phyloP scores from a whole-genome alignment of 2,888 invertebrate genomes.

The Osedax frankpressi region DNA sequence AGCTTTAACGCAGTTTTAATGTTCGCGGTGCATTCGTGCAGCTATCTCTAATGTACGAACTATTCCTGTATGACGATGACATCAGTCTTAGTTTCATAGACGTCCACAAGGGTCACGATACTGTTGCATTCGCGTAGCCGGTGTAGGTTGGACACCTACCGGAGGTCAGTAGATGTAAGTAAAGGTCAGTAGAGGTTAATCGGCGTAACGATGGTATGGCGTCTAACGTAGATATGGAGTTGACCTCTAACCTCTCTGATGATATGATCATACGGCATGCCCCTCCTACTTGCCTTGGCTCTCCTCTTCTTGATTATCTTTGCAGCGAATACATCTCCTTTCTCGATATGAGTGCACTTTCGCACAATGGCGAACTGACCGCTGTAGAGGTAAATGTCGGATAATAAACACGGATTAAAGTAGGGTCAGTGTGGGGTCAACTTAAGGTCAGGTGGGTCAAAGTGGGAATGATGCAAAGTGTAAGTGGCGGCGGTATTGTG shows the following conservation, averaged over 20 bases:
- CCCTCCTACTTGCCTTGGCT: constrained; percentile 48
- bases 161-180: too few relatives aligned
- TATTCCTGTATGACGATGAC: constrained; percentile 28
- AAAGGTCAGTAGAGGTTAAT: too few relatives aligned
- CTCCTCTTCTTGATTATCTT: constrained; percentile 56
- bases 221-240: too few relatives aligned
- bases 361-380: constrained; percentile 58
- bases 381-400: constrained; percentile 43
- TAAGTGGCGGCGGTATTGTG: not conserved
- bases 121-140: not conserved
- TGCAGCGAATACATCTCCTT: constrained; percentile 53
- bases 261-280: constrained; percentile 47
- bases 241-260: constrained; percentile 53
- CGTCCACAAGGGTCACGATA: constrained; percentile 54
- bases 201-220: too few relatives aligned
- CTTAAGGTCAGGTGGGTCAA: too few relatives aligned
- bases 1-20: too few relatives aligned
- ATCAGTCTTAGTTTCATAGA: constrained; percentile 46
- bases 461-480: too few relatives aligned
- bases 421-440: not conserved
- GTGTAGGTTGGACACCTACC: not conserved
- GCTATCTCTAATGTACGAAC: too few relatives aligned
- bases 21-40: too few relatives aligned
- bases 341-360: constrained; percentile 50
- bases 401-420: not conserved